Evolutionary conservation across 1,140 invertebrate species (phyloP).

Genomic region (Patella vulgata): DNA sequence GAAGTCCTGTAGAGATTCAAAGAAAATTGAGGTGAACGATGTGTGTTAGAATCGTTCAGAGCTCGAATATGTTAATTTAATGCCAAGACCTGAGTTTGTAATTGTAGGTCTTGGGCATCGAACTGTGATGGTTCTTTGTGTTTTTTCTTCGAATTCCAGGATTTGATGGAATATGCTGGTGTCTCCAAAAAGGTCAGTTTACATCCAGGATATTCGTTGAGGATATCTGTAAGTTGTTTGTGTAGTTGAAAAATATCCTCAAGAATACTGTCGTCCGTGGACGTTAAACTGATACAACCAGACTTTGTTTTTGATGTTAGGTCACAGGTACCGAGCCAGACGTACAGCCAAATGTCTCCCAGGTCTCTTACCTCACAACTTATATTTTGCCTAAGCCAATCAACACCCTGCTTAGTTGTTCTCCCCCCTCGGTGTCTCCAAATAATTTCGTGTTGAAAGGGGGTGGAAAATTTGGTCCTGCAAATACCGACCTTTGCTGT

Average conservation of each 20-base stretch:
- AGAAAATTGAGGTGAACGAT: neutral
- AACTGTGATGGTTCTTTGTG: conserved; percentile 1
- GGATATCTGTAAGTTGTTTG: conserved; percentile 1
- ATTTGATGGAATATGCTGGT: conserved; percentile 7
- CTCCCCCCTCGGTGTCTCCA: neutral
- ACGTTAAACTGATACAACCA: neutral
- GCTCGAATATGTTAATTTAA: neutral
- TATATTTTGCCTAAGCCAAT: conserved; percentile 9
- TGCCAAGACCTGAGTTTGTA: neutral
- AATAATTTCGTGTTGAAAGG: no score
- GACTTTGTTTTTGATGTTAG: conserved; percentile 7
- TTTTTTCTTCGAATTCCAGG: conserved; percentile 5
- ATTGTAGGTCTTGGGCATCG: neutral
- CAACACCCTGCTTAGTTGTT: neutral
- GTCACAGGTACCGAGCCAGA: conserved; percentile 21
- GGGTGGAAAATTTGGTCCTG: no score
- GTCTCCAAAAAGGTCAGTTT: conserved; percentile 11
- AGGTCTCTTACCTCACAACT: neutral
- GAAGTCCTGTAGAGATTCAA: neutral
- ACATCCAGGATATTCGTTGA: neutral
- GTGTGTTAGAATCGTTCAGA: neutral
- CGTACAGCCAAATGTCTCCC: conserved; percentile 14
- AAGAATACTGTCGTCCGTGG: neutral
- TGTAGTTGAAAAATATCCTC: neutral
- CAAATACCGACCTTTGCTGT: no score